Evolutionary conservation across 1,140 invertebrate species (phyloP), one percentile per base, ranked within the genome.

Genomic region (Pteromalus puparum): DNA sequence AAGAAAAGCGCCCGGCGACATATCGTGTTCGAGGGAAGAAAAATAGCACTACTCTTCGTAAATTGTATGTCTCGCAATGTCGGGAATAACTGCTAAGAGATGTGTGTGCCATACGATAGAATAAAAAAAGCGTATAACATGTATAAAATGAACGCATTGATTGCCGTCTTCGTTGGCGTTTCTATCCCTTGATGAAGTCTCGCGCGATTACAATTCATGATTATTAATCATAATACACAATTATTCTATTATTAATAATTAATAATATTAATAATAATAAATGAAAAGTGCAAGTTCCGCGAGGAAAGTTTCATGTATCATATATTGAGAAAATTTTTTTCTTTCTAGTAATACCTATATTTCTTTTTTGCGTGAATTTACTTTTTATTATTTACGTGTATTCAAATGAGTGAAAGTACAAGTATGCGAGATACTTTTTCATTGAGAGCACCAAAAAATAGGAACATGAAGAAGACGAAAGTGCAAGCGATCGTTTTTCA

Each of bases 201-300:
- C 83, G 70, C 83, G 77, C 70, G 61, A 84, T 75, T 48, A 81
- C 77, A 61, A 84, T 80, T 84, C 70, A 74, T 75, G 30, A 81
- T 84, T 84, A 84, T 80, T 83, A 83, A 85, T 78, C 78, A 85
- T 81, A 85, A 72, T 78, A 85, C 77, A 85, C 65, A 76, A 85
- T 77, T 81, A 74, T 24, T 74, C 77, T 80, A 84, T 80, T 84
- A 84, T 78, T 76, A 76, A 74, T 34, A 72, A 28, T 72, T 61
- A 72, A 72, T 72, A 72, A 72, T 72, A 72, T 72, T 82, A 83
- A 86, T 81, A 80, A 86, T 78, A 83, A 73, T 84, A 84, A 85
- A 82, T 84, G 83, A 67, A 84, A 88, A 88, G 81, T 89, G 89
- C 88, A 89, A 89, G 89, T 89, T 89, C 87, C 86, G 85, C 68